phyloP scores from a whole-genome alignment of 2,113 vertebrate genomes.

The Tympanuchus pallidicinctus region DNA sequence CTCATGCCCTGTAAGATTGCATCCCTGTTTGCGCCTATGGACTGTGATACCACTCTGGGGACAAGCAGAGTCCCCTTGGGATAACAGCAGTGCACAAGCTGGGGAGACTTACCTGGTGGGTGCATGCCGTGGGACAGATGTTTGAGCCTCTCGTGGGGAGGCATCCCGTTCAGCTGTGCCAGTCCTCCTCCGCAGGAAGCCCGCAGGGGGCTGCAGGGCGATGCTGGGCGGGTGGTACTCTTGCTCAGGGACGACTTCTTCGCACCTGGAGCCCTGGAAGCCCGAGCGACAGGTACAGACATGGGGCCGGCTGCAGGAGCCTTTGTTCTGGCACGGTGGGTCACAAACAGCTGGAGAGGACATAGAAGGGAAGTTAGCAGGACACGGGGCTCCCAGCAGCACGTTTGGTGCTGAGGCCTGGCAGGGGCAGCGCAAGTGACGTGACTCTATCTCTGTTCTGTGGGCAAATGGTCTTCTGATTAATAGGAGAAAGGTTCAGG shows the following conservation, averaged over 20 bases:
- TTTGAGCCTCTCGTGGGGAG: background rate
- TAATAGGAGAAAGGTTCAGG: background rate
- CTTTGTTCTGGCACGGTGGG: conserved; percentile 83
- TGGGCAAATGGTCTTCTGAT: background rate
- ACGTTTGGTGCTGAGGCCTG: background rate
- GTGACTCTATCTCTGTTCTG: background rate
- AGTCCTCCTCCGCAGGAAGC: conserved; percentile 52
- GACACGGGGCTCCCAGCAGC: background rate
- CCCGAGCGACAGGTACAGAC: conserved; percentile 82
- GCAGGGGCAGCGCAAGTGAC: background rate
- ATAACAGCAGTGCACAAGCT: background rate
- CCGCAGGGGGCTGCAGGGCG: conserved; percentile 21
- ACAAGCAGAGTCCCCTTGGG: background rate
- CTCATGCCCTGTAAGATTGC: background rate
- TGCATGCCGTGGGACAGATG: background rate
- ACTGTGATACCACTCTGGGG: background rate
- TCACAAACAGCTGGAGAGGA: conserved; percentile 81
- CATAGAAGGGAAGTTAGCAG: conserved; percentile 40
- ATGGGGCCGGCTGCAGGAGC: conserved; percentile 83
- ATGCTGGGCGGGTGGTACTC: conserved; percentile 75
- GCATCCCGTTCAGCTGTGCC: background rate
- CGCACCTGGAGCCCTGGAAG: conserved; percentile 80
- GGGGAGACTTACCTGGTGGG: conserved; percentile 56
- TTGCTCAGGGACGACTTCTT: conserved; percentile 79
- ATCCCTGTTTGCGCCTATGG: background rate